A percentile compares a stretch with the other conserved stretches of the same genome.
phyloP scores from a whole-genome alignment of 1,140 invertebrate species.

The Campoletis sonorensis region DNA sequence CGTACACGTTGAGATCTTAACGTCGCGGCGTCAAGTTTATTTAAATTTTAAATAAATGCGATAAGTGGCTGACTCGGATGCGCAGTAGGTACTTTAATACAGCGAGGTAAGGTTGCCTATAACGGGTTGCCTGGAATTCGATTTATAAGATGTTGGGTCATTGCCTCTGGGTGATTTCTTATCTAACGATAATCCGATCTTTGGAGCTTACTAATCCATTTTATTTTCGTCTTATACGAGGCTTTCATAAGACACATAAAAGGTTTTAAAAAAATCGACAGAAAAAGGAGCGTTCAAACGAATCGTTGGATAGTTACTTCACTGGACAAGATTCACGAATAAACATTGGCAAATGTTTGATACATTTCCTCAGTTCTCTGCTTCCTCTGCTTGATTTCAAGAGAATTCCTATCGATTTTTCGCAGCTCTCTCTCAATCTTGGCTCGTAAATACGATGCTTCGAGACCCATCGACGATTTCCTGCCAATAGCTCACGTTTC shows the following conservation, averaged over 20 bases:
- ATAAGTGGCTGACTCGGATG: constrained; percentile 32
- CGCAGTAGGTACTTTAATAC: constrained; percentile 28
- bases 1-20: constrained; percentile 33
- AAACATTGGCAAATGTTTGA: neutral
- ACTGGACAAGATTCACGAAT: too few relatives aligned
- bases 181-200: constrained; percentile 15
- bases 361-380: neutral
- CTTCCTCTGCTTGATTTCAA: neutral
- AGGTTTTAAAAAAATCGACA: too few relatives aligned
- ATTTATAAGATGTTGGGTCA: constrained; percentile 12
- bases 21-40: constrained; percentile 38
- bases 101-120: constrained; percentile 9
- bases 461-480: neutral
- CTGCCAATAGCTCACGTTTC: neutral
- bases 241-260: too few relatives aligned
- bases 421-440: neutral
- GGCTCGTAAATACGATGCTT: neutral
- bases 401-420: neutral
- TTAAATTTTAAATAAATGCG: constrained; percentile 44
- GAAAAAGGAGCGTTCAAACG: too few relatives aligned
- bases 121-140: constrained; percentile 20
- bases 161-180: constrained; percentile 23
- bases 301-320: too few relatives aligned
- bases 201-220: neutral
- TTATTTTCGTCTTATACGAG: neutral